phyloP scores from a whole-genome alignment of 2,797 vertebrate species.

The Bovichtus diacanthus region DNA sequence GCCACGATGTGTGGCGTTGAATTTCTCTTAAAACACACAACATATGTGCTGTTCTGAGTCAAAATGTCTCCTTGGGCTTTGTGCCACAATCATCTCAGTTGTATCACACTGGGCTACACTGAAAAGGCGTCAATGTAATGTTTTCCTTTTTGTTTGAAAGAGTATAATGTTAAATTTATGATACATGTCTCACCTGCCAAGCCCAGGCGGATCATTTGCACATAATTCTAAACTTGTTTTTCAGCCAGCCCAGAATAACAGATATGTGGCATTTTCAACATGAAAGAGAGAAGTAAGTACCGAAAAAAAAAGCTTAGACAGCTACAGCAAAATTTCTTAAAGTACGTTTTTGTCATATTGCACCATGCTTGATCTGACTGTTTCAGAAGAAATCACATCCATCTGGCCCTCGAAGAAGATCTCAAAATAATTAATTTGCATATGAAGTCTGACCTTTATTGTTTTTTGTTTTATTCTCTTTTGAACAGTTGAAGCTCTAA shows the following conservation, averaged over 20 bases:
- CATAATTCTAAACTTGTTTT: constrained; percentile 10
- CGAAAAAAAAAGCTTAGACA: constrained; percentile 18
- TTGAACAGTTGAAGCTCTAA: constrained; percentile 41
- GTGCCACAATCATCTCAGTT: constrained; percentile 26
- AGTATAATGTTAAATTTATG: constrained; percentile 7
- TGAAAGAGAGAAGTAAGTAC: constrained; percentile 16
- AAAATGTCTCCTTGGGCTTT: constrained; percentile 19
- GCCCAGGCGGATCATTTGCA: constrained; percentile 13
- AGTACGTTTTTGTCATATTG: constrained; percentile 17
- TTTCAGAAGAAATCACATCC: constrained; percentile 39
- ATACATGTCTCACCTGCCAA: constrained; percentile 5
- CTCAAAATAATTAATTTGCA: constrained; percentile 36
- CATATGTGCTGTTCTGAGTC: constrained; percentile 26
- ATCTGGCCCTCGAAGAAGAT: constrained; percentile 19
- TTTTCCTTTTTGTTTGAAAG: not conserved
- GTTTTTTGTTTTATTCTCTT: not conserved
- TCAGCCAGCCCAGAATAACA: constrained; percentile 3
- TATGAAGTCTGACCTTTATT: constrained; percentile 35
- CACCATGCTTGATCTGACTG: constrained; percentile 19
- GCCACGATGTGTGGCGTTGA: not conserved
- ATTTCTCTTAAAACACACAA: constrained; percentile 14
- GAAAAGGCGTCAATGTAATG: constrained; percentile 3
- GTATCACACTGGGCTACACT: not conserved
- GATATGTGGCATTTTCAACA: constrained; percentile 28
- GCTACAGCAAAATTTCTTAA: constrained; percentile 22